phyloP scores from a whole-genome alignment of 1,140 invertebrate species.

The Belonocnema kinseyi region DNA sequence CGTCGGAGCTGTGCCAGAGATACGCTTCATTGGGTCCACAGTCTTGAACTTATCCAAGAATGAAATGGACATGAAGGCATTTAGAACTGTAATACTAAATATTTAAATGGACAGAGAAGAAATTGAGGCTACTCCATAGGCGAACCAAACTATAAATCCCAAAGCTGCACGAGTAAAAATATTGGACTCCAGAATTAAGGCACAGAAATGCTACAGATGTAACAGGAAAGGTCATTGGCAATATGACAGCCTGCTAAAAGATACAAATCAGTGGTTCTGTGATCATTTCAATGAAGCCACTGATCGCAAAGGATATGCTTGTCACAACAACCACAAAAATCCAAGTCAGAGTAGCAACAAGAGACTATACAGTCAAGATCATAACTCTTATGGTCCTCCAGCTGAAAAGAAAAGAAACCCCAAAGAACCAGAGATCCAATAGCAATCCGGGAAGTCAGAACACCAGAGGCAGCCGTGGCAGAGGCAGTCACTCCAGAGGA shows the following conservation, averaged over 20 bases:
- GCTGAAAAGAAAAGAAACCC: slow-evolving; percentile 26
- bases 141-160: slow-evolving; percentile 34
- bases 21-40: slow-evolving; percentile 35
- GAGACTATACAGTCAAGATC: slow-evolving; percentile 18
- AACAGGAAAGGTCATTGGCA: slow-evolving; percentile 42
- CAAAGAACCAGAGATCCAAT: not conserved
- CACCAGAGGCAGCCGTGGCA: slow-evolving; percentile 33
- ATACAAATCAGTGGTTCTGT: too few relatives aligned
- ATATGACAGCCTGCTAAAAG: slow-evolving; percentile 32
- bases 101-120: too few relatives aligned
- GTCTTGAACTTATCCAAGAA: slow-evolving; percentile 25
- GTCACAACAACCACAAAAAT: not conserved
- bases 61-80: slow-evolving; percentile 37
- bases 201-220: slow-evolving; percentile 41
- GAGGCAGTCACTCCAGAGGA: slow-evolving; percentile 13
- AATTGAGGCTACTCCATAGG: slow-evolving; percentile 32
- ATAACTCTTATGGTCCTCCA: slow-evolving; percentile 35
- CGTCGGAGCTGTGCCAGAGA: slow-evolving; percentile 42
- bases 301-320: too few relatives aligned
- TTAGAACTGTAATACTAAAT: not conserved
- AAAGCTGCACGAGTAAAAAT: slow-evolving; percentile 27
- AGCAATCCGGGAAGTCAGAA: slow-evolving; percentile 30
- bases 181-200: slow-evolving; percentile 11
- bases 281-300: too few relatives aligned
- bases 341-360: slow-evolving; percentile 36